Evolutionary conservation across 1,140 invertebrate species (phyloP).

Genomic region (Zaprionus inermis): DNA sequence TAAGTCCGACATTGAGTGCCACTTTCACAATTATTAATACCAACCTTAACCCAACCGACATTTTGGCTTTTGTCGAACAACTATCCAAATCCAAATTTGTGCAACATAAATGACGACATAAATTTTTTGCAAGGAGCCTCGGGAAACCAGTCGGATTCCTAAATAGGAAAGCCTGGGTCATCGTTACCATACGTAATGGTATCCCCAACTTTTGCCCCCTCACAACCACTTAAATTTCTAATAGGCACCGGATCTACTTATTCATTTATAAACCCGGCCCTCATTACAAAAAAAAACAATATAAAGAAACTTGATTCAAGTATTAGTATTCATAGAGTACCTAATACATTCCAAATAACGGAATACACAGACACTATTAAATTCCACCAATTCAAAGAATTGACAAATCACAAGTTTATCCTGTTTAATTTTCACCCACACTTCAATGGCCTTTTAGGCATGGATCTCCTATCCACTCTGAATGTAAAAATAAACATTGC

Average conservation of each 20-base stretch:
- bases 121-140: constrained; percentile 25
- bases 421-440: constrained; percentile 25
- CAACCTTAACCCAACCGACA: not conserved
- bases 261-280: not conserved
- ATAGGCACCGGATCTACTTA: constrained; percentile 1
- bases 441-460: constrained; percentile 14
- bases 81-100: not conserved
- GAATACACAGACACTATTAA: too few species aligned
- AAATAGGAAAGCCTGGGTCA: not conserved
- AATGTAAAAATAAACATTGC: too few species aligned
- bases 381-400: not conserved
- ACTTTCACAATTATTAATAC: not conserved
- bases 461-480: too few species aligned
- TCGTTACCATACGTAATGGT: not conserved
- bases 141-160: constrained; percentile 20
- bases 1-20: too few species aligned
- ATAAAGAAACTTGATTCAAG: not conserved
- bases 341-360: not conserved
- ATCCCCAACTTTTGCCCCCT: not conserved
- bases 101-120: constrained; percentile 21
- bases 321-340: not conserved
- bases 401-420: not conserved
- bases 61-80: not conserved
- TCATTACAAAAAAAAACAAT: not conserved
- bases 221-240: not conserved